These are phyloP conservation scores for Pteropus rufus DNA, from an alignment of 2,797 vertebrate genomes.

Conservation along the genomic window DNA sequence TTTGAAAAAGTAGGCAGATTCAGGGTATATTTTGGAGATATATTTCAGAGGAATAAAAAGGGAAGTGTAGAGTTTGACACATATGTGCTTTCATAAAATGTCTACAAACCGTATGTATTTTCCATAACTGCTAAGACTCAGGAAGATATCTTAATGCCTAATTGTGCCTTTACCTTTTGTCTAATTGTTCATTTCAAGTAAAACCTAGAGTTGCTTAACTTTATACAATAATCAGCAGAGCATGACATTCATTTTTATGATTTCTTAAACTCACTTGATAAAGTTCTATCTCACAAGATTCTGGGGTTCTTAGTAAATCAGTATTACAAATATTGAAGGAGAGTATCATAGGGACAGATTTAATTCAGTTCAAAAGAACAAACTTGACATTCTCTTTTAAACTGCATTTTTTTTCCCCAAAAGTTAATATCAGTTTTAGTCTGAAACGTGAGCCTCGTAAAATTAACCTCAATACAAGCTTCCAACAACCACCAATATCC, in stretches of 20 bases:
- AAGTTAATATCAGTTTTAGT: constrained; percentile 26
- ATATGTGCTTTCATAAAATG: not conserved
- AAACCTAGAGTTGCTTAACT: constrained; percentile 14
- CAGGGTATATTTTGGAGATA: not conserved
- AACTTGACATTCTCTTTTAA: constrained; percentile 41
- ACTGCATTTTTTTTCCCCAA: not conserved
- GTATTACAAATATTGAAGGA: constrained; percentile 22
- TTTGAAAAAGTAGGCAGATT: not conserved
- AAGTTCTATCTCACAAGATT: not conserved
- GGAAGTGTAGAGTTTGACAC: not conserved
- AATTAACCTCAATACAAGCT: constrained; percentile 10
- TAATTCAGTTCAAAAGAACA: constrained; percentile 36
- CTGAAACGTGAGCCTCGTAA: not conserved
- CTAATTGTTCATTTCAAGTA: not conserved
- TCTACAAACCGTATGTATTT: not conserved
- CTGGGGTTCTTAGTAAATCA: not conserved
- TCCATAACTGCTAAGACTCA: not conserved
- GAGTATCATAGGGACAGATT: not conserved
- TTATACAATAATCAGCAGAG: not conserved
- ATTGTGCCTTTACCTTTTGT: not conserved
- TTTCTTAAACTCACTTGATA: not conserved
- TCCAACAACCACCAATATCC: not conserved
- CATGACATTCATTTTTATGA: not conserved
- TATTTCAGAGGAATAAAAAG: not conserved
- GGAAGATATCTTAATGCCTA: not conserved